Evolutionary conservation across 35 echinoderm and acorn worm species (phyloP).

Genomic region (Acanthaster planci): DNA sequence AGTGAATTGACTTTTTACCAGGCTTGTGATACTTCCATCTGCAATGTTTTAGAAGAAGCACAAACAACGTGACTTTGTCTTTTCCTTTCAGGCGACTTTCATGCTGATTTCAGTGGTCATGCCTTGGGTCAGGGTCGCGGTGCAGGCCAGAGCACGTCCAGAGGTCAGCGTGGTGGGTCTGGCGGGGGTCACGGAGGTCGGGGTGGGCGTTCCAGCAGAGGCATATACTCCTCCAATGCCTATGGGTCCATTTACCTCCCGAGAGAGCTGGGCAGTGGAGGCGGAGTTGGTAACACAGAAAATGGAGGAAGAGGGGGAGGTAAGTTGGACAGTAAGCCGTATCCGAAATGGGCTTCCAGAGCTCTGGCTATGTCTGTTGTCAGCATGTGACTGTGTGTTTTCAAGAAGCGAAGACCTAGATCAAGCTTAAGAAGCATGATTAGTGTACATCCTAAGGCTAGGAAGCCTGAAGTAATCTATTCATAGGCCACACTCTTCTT

Average conservation of each 20-base stretch:
- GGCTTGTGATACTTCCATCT: too few species aligned
- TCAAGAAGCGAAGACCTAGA: too few species aligned
- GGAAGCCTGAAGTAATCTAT: too few species aligned
- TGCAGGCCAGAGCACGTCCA: slow-evolving; percentile 19
- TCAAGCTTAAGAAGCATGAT: too few species aligned
- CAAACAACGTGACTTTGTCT: not conserved
- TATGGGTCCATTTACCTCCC: slow-evolving; percentile 71
- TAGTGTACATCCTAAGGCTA: too few species aligned
- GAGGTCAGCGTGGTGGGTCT: slow-evolving; percentile 40
- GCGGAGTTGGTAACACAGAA: slow-evolving; percentile 43
- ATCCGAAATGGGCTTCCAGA: too few species aligned
- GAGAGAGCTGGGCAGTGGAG: slow-evolving; percentile 74
- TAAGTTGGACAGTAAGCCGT: not conserved
- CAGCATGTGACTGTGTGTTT: too few species aligned
- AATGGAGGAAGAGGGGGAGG: slow-evolving; percentile 53
- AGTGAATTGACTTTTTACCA: too few species aligned
- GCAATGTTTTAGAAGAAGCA: too few species aligned
- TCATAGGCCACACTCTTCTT: too few species aligned
- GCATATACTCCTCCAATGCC: slow-evolving; percentile 61
- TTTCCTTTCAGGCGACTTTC: slow-evolving; percentile 53
- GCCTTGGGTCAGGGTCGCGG: slow-evolving; percentile 57
- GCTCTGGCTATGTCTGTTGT: too few species aligned
- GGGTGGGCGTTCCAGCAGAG: slow-evolving; percentile 67
- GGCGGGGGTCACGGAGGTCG: slow-evolving; percentile 83
- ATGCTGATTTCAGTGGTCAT: slow-evolving; percentile 70